Percentiles rank a stretch among this genome's conserved stretches.
phyloP scores from a whole-genome alignment of 2,797 vertebrate species.

The Gallinago nigripennis region DNA sequence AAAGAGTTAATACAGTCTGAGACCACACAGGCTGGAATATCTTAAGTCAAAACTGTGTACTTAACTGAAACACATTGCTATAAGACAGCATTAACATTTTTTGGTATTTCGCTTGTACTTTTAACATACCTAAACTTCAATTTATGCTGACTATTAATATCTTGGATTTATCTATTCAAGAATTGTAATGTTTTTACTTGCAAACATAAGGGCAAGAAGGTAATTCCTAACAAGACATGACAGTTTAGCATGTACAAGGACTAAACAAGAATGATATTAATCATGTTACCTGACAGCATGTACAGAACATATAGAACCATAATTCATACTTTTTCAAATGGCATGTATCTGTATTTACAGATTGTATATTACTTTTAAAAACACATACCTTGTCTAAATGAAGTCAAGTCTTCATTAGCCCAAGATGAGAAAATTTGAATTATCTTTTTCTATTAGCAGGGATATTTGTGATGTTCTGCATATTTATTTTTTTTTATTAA shows the following conservation, averaged over 20 bases:
- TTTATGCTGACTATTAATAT: conserved; percentile 11
- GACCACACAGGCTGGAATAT: conserved; percentile 53
- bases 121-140: not conserved
- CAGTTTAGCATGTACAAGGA: not conserved
- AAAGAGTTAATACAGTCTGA: not conserved
- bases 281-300: not conserved
- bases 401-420: not conserved
- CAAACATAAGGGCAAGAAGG: conserved; percentile 5
- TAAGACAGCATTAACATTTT: not conserved
- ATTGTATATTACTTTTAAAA: not conserved
- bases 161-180: conserved; percentile 1
- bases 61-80: not conserved
- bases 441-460: not conserved
- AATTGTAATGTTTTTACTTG: conserved; percentile 5
- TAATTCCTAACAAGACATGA: conserved; percentile 25
- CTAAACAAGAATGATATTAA: conserved; percentile 6
- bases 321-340: not conserved
- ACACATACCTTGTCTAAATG: not conserved
- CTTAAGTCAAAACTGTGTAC: not conserved
- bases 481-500: not conserved
- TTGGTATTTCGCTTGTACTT: conserved; percentile 35
- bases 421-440: not conserved
- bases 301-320: not conserved
- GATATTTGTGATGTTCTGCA: not conserved
- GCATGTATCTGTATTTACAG: not conserved